Evolutionary conservation across 2,113 vertebrate species (phyloP).

Genomic region (Chionis minor): DNA sequence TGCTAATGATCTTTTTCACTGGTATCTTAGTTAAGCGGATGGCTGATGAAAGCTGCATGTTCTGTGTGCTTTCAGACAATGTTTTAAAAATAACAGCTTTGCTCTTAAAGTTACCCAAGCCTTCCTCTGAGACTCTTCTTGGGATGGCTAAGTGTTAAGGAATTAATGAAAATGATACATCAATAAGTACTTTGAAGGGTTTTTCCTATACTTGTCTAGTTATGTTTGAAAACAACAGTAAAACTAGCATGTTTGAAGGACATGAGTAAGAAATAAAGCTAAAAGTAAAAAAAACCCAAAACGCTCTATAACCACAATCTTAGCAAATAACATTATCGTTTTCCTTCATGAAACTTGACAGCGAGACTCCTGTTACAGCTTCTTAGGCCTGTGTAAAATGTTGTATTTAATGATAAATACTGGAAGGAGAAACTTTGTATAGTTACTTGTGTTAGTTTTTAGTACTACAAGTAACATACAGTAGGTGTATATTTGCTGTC

Average conservation of each 20-base stretch:
- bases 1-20: background rate
- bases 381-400: background rate
- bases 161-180: background rate
- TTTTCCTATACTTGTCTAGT: background rate
- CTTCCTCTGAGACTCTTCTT: background rate
- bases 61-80: background rate
- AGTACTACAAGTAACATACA: background rate
- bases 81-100: background rate
- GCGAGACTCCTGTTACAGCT: background rate
- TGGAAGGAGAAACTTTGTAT: background rate
- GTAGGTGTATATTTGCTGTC: background rate
- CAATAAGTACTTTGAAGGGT: background rate
- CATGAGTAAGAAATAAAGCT: background rate
- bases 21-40: background rate
- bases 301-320: background rate
- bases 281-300: background rate
- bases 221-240: background rate
- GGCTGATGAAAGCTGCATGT: background rate
- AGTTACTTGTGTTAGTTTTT: background rate
- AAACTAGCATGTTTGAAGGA: background rate
- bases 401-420: background rate
- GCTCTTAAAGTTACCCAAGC: background rate
- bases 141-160: background rate
- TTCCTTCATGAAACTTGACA: background rate
- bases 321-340: background rate